A percentile compares a stretch with the other conserved stretches of the same genome.
Evolutionary conservation across 2,113 vertebrate species (phyloP).

Genomic region (Synodontis membranacea): DNA sequence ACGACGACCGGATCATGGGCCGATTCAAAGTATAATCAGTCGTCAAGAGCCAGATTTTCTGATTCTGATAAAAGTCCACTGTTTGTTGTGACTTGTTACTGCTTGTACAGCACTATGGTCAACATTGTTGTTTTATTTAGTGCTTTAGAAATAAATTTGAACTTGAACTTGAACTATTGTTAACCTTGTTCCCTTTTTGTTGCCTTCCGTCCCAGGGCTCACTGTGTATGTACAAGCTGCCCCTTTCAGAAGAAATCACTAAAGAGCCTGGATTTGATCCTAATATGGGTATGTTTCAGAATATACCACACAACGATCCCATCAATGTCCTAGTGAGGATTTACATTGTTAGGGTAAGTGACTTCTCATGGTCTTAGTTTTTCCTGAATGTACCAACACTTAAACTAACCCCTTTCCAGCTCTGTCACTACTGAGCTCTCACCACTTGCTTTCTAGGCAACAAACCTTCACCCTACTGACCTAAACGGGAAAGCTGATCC

Average conservation of each 20-base stretch:
- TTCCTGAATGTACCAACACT: not conserved
- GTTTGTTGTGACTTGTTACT: not conserved
- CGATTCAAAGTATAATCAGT: constrained; percentile 82
- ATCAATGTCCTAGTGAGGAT: constrained; percentile 90
- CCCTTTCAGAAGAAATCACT: constrained; percentile 78
- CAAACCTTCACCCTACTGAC: constrained; percentile 93
- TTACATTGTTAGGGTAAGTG: constrained; percentile 87
- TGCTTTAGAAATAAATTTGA: no score
- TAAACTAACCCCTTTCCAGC: not conserved
- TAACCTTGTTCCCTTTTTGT: not conserved
- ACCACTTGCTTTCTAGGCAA: constrained; percentile 76
- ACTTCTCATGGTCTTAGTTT: not conserved
- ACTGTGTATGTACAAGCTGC: constrained; percentile 58
- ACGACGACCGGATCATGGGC: constrained; percentile 92
- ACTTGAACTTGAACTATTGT: no score
- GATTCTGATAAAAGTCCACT: not conserved
- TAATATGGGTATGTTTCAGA: constrained; percentile 95
- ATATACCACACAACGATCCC: constrained; percentile 92
- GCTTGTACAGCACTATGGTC: no score
- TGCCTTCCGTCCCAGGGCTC: constrained; percentile 48
- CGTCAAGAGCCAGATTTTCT: not conserved
- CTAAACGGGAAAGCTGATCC: constrained; percentile 98
- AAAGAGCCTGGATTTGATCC: constrained; percentile 88
- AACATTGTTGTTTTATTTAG: no score
- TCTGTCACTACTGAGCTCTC: not conserved